Base-by-base conservation (phyloP, 2,113 vertebrate species). In the Propithecus coquereli region DNA sequence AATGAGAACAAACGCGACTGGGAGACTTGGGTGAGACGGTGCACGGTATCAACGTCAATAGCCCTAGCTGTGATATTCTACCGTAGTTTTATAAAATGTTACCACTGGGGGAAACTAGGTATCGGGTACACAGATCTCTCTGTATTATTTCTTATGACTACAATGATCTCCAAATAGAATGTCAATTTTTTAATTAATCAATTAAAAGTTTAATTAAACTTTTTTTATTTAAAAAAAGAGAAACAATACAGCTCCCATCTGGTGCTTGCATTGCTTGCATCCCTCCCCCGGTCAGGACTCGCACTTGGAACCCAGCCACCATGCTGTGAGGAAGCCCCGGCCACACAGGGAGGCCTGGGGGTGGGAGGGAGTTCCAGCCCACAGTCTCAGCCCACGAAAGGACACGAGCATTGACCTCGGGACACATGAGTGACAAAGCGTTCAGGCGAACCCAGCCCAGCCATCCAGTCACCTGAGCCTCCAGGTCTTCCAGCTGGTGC, bases 301-400 rank as follows among this genome's bases (percentile, higher is more conserved):
- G 18, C 25, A 2, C n/a, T 34, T 37, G 8, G 65, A 92, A 61
- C 9, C 52, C 22, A 32, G n/a, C 22, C 18, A 20, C 73, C 30
- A 47, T 45, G 25, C 34, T 59, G 3, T 9, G 1, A 76, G 81
- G n/a, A 54, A 30, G 20, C 43, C 37, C 32, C 43, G 9, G 2
- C 7, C 57, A 34, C 47, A 17, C 1, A 1, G 18, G 45, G 32
- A 5, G 8, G 23, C 68, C n/a, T 47, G 4, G 3, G 0, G 3
- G 57, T 2, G 3, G 3, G 22, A 16, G 6, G 37, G 34, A 2
- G 4, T 34, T 43, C n/a, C 8, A n/a, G 63, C 9, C 32, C 7
- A 79, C 2, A 40, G 90, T 34, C 63, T 61, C 40, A 17, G 54
- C 52, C 2, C 6, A 47, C 1, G 0, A 70, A 23, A 30, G 43